Base-by-base conservation (phyloP, 2,888 invertebrate species). In the Bellardia bayeri region DNA sequence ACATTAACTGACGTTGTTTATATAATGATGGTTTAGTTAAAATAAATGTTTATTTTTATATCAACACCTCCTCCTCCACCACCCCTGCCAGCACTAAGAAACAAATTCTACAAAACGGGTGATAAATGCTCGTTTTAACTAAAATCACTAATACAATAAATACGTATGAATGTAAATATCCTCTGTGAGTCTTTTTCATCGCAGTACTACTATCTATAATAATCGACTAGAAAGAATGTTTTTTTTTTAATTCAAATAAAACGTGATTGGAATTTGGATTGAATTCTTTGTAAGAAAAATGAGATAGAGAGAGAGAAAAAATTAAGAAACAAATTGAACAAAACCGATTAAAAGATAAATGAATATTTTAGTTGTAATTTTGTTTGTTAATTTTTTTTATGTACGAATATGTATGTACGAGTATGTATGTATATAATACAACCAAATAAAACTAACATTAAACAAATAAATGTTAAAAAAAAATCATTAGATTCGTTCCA, bases 251-350 rank as follows among this genome's bases (percentile, higher is more conserved):
- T 80, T 63, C 37, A 85, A 85, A 54, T 81, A 64, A 81, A 81
- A 85, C 85, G 85, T 85, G 85, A 75, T 76, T 80, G 56, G 80
- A 85, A 85, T 85, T 71, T 37, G 23, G 23, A 74, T 69, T 37
- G 11, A 45, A 49, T 81, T 71, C 63, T 75, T 63, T 81, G 56
- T 69, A 69, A 56, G 14, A 68, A 74, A 49, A 72, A 81, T 42
- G 63, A 54, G 40, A 30, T 54, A 49, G 58, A 51, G n/a, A n/a
- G 7, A 49, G 45, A 49, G 16, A 66, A 23, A 56, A 56, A 56
- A 56, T 3, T n/a, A 42, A 9, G 45, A 69, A 42, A 54, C 33
- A 72, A 72, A 54, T 51, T 81, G 8, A 74, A 64, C 42, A 42
- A 58, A 69, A 49, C 37, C 14, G 56, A 71, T 71, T 78, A 71